phyloP scores from a whole-genome alignment of 2,888 invertebrate species.

The Norana najaformis region DNA sequence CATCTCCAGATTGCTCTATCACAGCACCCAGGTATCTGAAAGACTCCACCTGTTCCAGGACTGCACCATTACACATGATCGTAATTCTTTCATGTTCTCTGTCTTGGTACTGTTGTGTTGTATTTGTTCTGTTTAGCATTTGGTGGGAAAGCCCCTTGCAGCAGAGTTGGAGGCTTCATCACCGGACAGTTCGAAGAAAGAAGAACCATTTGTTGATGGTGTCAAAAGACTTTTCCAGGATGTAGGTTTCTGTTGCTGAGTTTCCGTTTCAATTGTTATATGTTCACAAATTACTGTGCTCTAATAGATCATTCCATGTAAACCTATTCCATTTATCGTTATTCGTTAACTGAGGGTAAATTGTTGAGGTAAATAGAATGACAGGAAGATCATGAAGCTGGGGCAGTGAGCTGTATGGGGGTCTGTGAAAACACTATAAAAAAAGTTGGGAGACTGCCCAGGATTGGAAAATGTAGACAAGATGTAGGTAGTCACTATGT shows the following conservation, averaged over 20 bases:
- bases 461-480: neutral
- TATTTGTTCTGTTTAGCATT: constrained; percentile 21
- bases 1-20: too few relatives aligned
- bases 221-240: constrained; percentile 17
- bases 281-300: neutral
- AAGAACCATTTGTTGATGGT: neutral
- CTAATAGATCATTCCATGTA: neutral
- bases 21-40: too few relatives aligned
- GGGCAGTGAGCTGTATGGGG: too few relatives aligned
- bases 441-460: neutral
- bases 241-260: neutral
- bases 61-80: too few relatives aligned
- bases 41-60: too few relatives aligned
- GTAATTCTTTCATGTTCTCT: too few relatives aligned
- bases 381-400: too few relatives aligned
- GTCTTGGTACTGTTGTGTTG: neutral
- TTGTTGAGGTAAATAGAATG: too few relatives aligned
- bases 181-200: neutral
- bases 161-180: neutral
- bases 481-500: neutral
- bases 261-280: neutral
- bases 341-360: too few relatives aligned
- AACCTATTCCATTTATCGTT: neutral
- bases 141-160: neutral
- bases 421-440: neutral